Evolutionary conservation across 2,888 invertebrate genomes (phyloP), one percentile per base, ranked within the genome.

Genomic region (Arge pagana): DNA sequence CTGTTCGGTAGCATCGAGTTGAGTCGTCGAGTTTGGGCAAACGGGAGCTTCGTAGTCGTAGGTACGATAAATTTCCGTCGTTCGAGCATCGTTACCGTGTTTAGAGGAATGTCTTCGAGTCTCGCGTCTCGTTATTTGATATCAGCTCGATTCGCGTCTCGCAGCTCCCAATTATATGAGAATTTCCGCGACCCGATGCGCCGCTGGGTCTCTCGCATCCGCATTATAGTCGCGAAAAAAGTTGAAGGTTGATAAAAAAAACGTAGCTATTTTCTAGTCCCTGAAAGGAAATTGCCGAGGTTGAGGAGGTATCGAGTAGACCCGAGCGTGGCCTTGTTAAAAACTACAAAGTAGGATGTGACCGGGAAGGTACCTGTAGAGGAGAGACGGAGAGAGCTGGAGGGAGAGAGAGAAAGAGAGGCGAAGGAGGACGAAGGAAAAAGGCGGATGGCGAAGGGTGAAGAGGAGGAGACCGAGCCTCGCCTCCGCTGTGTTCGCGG

Each of bases 371-470:
- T 40, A 51, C 24, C 31, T 19, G 19, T 18, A 35, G 28, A 36
- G 31, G 19, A 45, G 35, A 15, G 24, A 33, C 13, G 21, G 42
- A 39, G 36, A 15, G 18, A 10, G 42, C 21, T 18, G 33, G 52
- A 42, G 35, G 21, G 43, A 19, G 15, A n/a, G 28, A 26, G 39
- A 35, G 33, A 31, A 28, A n/a, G 15, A 26, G 30, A 40, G 50
- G 41, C 13, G 48, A 42, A 39, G 36, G 50, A 43, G 53, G 49
- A 50, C 50, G 42, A 40, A 26, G 40, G 26, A 50, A 42, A 56
- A 50, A 48, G 18, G 23, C 42, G 48, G 21, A 16, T 21, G 7
- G 28, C 33, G 16, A 16, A 16, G 13, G 16, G 33, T 16, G 15
- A 33, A 11, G 33, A 33, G 2, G 10, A 39, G 11, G 11, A 19